Evolutionary conservation across 2,797 vertebrate genomes (phyloP), one percentile per base, ranked within the genome.

Genomic region (Danio aesculapii): DNA sequence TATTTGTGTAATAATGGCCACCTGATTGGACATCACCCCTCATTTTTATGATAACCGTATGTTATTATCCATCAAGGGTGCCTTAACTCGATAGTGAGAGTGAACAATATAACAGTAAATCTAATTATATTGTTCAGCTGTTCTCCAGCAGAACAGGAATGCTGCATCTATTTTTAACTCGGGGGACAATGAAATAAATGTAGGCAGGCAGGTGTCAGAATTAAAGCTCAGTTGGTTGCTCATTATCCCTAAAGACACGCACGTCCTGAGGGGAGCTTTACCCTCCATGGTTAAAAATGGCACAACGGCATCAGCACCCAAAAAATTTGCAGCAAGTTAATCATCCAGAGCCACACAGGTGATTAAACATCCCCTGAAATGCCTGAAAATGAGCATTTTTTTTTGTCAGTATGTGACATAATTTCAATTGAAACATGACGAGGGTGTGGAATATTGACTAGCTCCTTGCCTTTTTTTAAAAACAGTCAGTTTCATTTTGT

Each of bases 181-280:
- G 3, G 2, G 2, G 57, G 58, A 71, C 46, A 44, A 46, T 63
- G 58, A 79, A 77, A 69, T 81, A 75, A 72, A 82, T 14, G 39
- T 44, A 80, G 16, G 49, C 47, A 75, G 73, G 53, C 83, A 85
- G 83, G 78, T 86, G 85, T 86, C 81, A 81, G 75, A 76, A 79
- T 70, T 70, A 81, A 46, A 0, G 43, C 69, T 67, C 30, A 43
- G 73, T 63, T 72, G 69, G 67, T 66, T 81, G 77, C 78, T 86
- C 81, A 66, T 86, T 83, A 85, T 79, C 59, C 80, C 77, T 17
- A 52, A 75, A 74, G 69, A 75, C 19, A 73, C 16, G 16, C 39
- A 17, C 66, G 21, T 81, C 78, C 58, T 73, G 71, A 83, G 81
- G 66, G 81, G 14, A 83, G 50, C 50, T 64, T 44, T 44, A 39